Evolutionary conservation across 2,797 vertebrate species (phyloP).

Genomic region (Clamator glandarius): DNA sequence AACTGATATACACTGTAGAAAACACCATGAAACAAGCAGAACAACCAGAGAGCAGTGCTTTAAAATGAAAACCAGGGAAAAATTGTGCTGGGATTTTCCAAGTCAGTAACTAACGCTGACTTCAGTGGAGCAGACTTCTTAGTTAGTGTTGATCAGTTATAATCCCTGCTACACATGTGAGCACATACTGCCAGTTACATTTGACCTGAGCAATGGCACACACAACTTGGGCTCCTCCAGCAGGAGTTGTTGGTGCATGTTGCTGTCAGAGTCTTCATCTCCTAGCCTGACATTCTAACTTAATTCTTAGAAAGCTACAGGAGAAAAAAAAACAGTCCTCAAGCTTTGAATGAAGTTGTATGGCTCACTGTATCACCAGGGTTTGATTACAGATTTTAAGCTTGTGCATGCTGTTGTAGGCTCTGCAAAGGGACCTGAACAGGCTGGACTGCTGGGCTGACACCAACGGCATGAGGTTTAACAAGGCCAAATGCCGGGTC

Average conservation of each 20-base stretch:
- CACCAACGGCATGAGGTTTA: no score
- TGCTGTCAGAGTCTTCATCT: not conserved
- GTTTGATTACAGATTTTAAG: not conserved
- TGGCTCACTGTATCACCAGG: not conserved
- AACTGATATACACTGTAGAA: not conserved
- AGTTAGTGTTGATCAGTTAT: not conserved
- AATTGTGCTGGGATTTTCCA: not conserved
- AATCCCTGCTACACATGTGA: not conserved
- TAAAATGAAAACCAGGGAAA: not conserved
- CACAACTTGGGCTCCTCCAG: not conserved
- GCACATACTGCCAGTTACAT: not conserved
- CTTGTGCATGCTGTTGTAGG: accelerated
- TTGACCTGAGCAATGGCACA: not conserved
- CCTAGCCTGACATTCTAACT: not conserved
- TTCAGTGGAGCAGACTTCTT: not conserved
- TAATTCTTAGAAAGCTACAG: not conserved
- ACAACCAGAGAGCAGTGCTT: not conserved
- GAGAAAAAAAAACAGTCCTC: not conserved
- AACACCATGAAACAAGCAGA: not conserved
- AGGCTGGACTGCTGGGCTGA: no score
- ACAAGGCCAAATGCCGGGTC: no score
- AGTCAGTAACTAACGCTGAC: not conserved
- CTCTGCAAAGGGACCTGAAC: no score
- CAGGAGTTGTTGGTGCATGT: not conserved
- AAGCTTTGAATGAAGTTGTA: not conserved